Evolutionary conservation across 2,113 vertebrate genomes (phyloP), one percentile per base, ranked within the genome.

Genomic region (Gallinago media): DNA sequence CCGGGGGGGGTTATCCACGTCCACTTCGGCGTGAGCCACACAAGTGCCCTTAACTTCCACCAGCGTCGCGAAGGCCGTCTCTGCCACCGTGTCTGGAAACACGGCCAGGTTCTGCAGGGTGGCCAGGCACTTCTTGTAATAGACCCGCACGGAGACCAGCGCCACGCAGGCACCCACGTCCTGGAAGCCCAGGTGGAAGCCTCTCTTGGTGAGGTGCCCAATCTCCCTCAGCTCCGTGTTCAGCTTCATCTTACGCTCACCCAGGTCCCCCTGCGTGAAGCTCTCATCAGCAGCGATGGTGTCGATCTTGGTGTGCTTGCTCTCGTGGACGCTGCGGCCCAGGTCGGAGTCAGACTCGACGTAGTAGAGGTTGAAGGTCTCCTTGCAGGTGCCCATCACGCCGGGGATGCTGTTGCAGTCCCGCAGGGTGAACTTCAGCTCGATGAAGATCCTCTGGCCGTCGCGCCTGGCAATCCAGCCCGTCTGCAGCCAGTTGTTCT

Each of bases 331-430:
- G 7, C 98, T 97, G 0, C 87, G 98, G 8, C 99, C 99, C 54
- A 99, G 96, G 89, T 99, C 99, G 0, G 97, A 88, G 97, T 99
- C 99, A 0, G 99, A 98, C 94, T 99, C 99, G 0, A 98, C 94
- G 6, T 99, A 99, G 85, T 99, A 99, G 40, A 99, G 98, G 85
- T 99, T 99, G 97, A 99, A 99, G 29, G 99, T 99, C 98, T 99
- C 99, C 96, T 99, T 99, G 98, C 99, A 99, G 80, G 99, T 99
- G 55, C 99, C 99, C 0, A 96, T 98, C 58, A 99, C 99, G 0
- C 99, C 99, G 0, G 99, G 99, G 95, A 99, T 99, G 98, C 99
- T 99, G 98, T 99, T 99, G 97, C 99, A 99, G 98, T 99, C 99
- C 2, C 99, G 94, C 92, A 99, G 97, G 1, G 99, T 99, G 98